Conservation (phyloP, 2,888 invertebrate species). For the Diarsia mendica region DNA sequence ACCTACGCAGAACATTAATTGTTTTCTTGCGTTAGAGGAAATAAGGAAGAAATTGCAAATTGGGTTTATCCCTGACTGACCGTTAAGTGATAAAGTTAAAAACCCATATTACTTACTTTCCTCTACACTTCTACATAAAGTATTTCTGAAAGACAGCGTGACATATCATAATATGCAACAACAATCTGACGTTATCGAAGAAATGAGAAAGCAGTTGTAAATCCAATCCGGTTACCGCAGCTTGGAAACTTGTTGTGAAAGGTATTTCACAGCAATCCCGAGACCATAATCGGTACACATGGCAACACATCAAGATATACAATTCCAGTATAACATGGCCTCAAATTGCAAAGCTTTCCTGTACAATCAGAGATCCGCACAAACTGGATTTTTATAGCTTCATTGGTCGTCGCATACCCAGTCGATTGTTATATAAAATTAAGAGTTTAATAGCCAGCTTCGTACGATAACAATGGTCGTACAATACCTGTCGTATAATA, state of each 20-base stretch:
- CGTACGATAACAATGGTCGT: constrained; percentile 45
- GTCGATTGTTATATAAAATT: constrained; percentile 47
- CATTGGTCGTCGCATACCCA: too few species aligned
- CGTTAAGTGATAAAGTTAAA: not conserved
- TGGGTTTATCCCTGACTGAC: not conserved
- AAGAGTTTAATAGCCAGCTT: constrained; percentile 25
- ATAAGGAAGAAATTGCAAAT: not conserved
- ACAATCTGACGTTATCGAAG: not conserved
- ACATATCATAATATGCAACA: not conserved
- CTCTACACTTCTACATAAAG: not conserved
- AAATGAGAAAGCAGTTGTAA: constrained; percentile 5
- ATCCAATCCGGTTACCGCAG: not conserved
- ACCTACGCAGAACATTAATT: too few species aligned
- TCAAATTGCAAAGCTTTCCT: too few species aligned
- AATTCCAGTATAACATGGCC: too few species aligned
- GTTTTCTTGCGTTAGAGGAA: too few species aligned
- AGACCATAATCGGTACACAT: not conserved
- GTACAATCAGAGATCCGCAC: too few species aligned
- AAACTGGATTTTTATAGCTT: too few species aligned
- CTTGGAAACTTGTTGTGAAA: constrained; percentile 19
- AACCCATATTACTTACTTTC: not conserved
- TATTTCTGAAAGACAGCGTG: too few species aligned
- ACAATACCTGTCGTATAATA: constrained; percentile 41
- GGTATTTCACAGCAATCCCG: constrained; percentile 2
- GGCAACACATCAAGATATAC: too few species aligned